These are phyloP conservation scores for Otolemur crassicaudatus DNA, from an alignment of 2,797 vertebrate genomes.

Conservation along the genomic window DNA sequence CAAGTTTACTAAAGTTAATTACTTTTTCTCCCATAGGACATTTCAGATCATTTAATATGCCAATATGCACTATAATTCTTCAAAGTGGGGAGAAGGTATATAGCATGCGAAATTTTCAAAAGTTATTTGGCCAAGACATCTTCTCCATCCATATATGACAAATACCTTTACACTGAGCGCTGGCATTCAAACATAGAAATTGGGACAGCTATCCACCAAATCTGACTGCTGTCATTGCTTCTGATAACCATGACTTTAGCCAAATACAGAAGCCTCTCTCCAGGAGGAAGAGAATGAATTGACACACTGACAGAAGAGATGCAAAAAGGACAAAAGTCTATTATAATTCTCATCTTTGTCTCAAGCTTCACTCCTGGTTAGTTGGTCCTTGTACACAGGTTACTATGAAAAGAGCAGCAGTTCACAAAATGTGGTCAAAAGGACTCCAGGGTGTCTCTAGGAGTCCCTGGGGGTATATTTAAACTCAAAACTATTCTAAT, in stretches of 20 bases:
- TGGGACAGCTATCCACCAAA: not conserved
- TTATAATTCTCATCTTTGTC: not conserved
- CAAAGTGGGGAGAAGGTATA: not conserved
- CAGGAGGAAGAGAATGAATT: not conserved
- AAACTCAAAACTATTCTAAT: not conserved
- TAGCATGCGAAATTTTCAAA: not conserved
- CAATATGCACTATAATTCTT: not conserved
- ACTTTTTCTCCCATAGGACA: not conserved
- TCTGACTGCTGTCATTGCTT: not conserved
- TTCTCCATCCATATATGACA: not conserved
- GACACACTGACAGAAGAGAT: not conserved
- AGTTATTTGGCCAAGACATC: not conserved
- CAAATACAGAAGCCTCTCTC: slow-evolving; percentile 4
- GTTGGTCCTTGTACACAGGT: not conserved
- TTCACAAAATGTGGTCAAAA: not conserved
- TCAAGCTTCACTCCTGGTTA: not conserved
- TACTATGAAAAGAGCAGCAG: not conserved
- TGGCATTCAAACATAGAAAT: not conserved
- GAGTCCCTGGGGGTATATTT: not conserved
- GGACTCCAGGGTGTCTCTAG: not conserved
- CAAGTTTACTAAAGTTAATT: not conserved
- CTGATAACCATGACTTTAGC: not conserved
- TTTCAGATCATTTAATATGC: not conserved
- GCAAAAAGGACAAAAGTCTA: not conserved
- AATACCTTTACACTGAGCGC: not conserved